phyloP scores from a whole-genome alignment of 1,140 invertebrate species.

The Patella vulgata region DNA sequence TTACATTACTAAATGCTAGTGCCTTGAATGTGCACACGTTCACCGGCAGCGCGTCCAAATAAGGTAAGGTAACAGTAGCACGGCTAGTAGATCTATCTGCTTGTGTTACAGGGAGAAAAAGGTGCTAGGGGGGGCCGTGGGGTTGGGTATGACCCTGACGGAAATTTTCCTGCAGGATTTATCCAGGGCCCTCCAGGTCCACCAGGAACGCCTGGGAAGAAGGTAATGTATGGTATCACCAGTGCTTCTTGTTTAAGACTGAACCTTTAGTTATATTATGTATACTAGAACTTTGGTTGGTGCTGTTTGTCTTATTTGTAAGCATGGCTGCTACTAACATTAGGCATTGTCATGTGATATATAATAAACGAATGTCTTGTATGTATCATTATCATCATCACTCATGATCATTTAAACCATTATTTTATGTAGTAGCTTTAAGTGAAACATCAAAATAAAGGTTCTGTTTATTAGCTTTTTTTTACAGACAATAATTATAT shows the following conservation, averaged over 20 bases:
- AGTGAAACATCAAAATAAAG: too few species aligned
- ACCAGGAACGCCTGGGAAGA: constrained; percentile 82
- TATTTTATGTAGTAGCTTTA: too few species aligned
- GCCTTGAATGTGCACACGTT: too few species aligned
- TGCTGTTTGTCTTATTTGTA: neutral
- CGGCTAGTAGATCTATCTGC: constrained; percentile 2
- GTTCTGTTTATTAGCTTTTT: too few species aligned
- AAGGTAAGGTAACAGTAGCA: too few species aligned
- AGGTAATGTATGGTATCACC: constrained; percentile 68
- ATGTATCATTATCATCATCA: too few species aligned
- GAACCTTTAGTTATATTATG: neutral
- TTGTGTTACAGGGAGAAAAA: constrained; percentile 79
- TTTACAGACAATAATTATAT: too few species aligned
- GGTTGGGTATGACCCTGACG: constrained; percentile 87
- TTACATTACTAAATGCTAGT: too few species aligned
- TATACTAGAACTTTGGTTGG: neutral
- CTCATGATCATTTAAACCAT: too few species aligned
- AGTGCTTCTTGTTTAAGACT: neutral
- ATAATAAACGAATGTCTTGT: neutral
- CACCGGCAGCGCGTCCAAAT: too few species aligned
- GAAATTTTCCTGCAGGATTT: constrained; percentile 89
- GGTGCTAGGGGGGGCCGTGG: constrained; percentile 91
- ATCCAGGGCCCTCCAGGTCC: constrained; percentile 94
- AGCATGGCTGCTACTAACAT: neutral
- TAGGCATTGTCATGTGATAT: neutral